phyloP scores from a whole-genome alignment of 2,113 vertebrate species.

The Brienomyrus brachyistius region DNA sequence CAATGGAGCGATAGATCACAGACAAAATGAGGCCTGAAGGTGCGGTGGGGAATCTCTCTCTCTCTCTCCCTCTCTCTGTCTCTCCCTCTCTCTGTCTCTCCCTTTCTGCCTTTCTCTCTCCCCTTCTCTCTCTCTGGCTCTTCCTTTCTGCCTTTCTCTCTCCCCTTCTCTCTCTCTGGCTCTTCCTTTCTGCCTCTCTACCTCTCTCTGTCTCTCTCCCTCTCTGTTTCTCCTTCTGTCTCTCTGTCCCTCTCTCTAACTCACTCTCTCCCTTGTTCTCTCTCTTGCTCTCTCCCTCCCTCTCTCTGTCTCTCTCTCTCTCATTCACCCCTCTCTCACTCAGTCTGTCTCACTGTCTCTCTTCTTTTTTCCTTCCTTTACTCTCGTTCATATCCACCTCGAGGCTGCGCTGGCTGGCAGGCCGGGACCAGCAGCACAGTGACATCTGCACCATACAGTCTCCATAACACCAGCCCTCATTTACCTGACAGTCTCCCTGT shows the following conservation, averaged over 20 bases:
- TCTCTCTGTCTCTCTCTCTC: background rate
- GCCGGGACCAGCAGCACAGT: background rate
- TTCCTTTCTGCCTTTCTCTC: too few species aligned
- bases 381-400: background rate
- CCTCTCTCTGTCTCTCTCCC: too few species aligned
- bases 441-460: background rate
- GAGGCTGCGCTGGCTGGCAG: too few species aligned
- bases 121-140: too few species aligned
- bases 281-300: background rate
- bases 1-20: background rate
- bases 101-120: too few species aligned
- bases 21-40: background rate
- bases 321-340: background rate
- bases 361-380: background rate
- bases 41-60: background rate
- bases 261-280: background rate
- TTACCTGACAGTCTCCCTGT: background rate
- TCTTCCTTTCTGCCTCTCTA: too few species aligned
- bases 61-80: background rate
- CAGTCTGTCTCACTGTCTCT: background rate
- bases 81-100: background rate
- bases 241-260: background rate
- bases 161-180: too few species aligned
- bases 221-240: background rate
- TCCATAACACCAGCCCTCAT: background rate